A percentile compares a stretch with the other conserved stretches of the same genome.
phyloP scores from a whole-genome alignment of 2,113 vertebrate genomes.

The Columba livia region DNA sequence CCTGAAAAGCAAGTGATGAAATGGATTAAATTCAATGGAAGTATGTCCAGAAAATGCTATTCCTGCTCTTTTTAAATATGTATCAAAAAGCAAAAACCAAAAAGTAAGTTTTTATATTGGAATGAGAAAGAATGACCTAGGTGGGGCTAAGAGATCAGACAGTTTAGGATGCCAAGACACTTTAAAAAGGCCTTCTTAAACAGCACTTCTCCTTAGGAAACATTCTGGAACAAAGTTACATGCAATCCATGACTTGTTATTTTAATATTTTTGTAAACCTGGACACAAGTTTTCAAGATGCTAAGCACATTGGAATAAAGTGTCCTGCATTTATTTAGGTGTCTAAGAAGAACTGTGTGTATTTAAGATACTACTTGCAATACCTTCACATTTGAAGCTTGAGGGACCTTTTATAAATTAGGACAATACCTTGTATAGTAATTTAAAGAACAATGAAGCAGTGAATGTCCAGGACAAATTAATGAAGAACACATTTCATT shows the following conservation, averaged over 20 bases:
- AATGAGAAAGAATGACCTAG: background rate
- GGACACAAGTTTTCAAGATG: background rate
- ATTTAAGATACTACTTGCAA: background rate
- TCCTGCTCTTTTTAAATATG: background rate
- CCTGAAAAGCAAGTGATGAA: slow-evolving; percentile 59
- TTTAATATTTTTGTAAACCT: background rate
- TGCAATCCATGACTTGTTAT: background rate
- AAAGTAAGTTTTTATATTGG: background rate
- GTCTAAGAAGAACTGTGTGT: background rate
- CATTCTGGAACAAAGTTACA: background rate
- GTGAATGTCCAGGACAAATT: background rate
- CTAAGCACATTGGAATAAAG: background rate
- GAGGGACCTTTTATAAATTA: background rate
- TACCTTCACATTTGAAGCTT: background rate
- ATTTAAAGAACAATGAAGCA: slow-evolving; percentile 14
- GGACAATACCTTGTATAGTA: background rate
- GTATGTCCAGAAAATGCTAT: background rate
- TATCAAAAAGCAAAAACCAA: background rate
- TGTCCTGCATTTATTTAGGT: background rate
- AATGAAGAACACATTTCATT: background rate
- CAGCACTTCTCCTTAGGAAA: background rate
- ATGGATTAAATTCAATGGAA: background rate
- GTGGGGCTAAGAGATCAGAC: fast-evolving
- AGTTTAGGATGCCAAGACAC: background rate
- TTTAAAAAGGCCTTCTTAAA: background rate